Base-by-base conservation (phyloP, 1,140 invertebrate species). In the Telenomus remus region DNA sequence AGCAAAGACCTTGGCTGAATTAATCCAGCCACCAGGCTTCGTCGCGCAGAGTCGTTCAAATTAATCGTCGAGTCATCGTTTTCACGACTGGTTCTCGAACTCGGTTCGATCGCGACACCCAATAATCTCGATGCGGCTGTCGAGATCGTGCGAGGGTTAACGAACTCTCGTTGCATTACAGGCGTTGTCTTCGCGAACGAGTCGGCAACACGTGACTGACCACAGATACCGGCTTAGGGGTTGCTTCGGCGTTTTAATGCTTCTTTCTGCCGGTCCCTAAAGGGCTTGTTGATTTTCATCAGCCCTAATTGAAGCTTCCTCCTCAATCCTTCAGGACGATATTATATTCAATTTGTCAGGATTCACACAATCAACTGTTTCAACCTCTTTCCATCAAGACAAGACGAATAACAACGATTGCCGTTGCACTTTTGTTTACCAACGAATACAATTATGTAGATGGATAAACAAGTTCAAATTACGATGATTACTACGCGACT, bases 81-180 rank as follows among this genome's bases (percentile, higher is more conserved):
- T 77, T 65, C 64, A 64, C 75, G 75, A 77, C 75, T 77, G 69
- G 75, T 77, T 77, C 64, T 72, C 75, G 69, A 63, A 65, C 64
- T 68, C 68, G 48, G 57, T 72, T 65, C 75, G 54, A 69, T 77
- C 75, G 68, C 69, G 75, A 77, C 75, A 77, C 69, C 69, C 75
- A 77, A 77, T 77, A 77, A 77, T 77, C 74, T 72, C 63, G 57
- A 71, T 57, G 66, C 66, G 59, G 60, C 57, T 60, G 60, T 71
- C 42, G 61, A 50, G 65, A 76, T 76, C 66, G 65, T 48, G 13
- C 47, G 48, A 47, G 60, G 75, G 75, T 78, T 60, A 73, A 78
- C 60, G 75, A 78, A 78, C 75, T 72, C 69, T 73, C 60, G 68
- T 60, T 57, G 68, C 69, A 70, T 69, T 72, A 55, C 69, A 39